Evolutionary conservation across 2,113 vertebrate genomes (phyloP).

Genomic region (Ariopsis seemanni): DNA sequence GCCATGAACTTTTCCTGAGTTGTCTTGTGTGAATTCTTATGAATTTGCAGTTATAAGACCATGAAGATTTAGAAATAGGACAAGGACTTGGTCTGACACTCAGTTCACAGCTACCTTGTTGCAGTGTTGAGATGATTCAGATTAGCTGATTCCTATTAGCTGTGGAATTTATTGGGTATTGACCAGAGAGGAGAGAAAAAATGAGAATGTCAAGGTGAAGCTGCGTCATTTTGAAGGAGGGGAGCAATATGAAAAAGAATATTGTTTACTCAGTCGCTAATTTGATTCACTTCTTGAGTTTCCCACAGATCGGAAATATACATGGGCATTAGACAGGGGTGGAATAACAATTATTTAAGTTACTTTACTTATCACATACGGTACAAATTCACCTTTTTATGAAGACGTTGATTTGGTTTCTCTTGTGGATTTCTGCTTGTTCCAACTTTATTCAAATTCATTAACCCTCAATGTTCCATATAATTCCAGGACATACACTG

Average conservation of each 20-base stretch:
- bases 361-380: not conserved
- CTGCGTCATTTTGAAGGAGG: not conserved
- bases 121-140: constrained; percentile 9
- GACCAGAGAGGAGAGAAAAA: not conserved
- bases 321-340: not conserved
- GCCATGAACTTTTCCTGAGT: not conserved
- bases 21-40: not conserved
- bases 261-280: not conserved
- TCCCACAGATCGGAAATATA: not conserved
- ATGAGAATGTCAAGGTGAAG: constrained; percentile 2
- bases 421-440: not conserved
- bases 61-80: not conserved
- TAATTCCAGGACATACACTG: not conserved
- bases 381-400: not conserved
- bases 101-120: not conserved
- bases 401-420: not conserved
- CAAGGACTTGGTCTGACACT: not conserved
- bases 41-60: not conserved
- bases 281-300: not conserved
- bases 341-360: not conserved
- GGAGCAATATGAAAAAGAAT: not conserved
- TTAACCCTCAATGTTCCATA: not conserved
- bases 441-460: not conserved
- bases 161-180: constrained; percentile 1
- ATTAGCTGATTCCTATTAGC: constrained; percentile 19